A percentile compares a stretch with the other conserved stretches of the same genome.
Evolutionary conservation across 2,797 vertebrate genomes (phyloP).

Genomic region (Erethizon dorsatum): DNA sequence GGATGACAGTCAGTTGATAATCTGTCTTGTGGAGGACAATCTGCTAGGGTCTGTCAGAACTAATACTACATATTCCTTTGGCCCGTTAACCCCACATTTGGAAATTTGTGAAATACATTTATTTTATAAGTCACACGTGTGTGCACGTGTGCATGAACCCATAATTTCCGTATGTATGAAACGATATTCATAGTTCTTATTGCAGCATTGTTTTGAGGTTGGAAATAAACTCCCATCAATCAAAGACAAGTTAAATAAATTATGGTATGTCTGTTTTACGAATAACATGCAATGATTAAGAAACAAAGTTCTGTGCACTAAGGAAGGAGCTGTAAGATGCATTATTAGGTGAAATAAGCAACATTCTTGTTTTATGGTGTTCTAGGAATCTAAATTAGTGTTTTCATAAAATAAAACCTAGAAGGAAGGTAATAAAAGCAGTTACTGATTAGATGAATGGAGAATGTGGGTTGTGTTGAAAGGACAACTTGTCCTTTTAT

Average conservation of each 20-base stretch:
- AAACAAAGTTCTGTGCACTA: not conserved
- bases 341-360: conserved; percentile 13
- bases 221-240: not conserved
- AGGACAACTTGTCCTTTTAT: not conserved
- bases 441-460: not conserved
- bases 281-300: not conserved
- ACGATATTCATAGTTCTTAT: not conserved
- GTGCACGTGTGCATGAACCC: rapidly evolving
- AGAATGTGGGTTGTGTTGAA: not conserved
- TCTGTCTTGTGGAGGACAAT: not conserved
- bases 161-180: not conserved
- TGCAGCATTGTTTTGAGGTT: not conserved
- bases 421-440: not conserved
- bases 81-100: not conserved
- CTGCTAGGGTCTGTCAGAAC: not conserved
- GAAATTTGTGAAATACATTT: not conserved
- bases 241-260: not conserved
- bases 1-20: not conserved
- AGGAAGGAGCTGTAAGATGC: not conserved
- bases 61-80: not conserved
- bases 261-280: not conserved
- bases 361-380: not conserved
- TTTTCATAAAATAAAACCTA: not conserved
- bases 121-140: not conserved
- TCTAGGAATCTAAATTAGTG: not conserved